These are phyloP conservation scores for Eulithis testata DNA, from an alignment of 2,888 invertebrate genomes.

Conservation along the genomic window DNA sequence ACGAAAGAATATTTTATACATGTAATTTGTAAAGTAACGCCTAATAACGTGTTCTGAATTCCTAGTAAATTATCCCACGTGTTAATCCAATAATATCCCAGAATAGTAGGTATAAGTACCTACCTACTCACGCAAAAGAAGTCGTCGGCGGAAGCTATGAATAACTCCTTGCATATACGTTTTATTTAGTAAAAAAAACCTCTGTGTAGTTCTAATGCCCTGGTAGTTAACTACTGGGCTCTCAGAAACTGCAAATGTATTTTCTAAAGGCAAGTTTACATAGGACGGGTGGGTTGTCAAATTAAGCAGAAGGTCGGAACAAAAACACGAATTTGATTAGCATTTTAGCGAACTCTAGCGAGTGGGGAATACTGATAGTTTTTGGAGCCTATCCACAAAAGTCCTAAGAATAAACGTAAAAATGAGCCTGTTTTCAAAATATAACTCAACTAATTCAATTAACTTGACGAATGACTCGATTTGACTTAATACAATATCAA, in stretches of 20 bases:
- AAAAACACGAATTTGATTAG: conserved; percentile 62
- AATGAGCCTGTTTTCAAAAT: no score
- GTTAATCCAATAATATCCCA: no score
- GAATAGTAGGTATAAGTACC: no score
- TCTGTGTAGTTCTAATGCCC: conserved; percentile 1
- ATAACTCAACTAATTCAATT: no score
- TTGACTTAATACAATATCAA: no score
- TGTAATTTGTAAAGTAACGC: background rate
- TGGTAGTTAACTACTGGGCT: background rate
- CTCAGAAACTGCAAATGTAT: conserved; percentile 47
- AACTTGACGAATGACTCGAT: no score
- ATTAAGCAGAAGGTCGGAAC: conserved; percentile 56
- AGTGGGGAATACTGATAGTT: conserved; percentile 49
- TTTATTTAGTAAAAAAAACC: background rate
- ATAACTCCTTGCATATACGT: no score
- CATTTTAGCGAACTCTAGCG: conserved; percentile 51
- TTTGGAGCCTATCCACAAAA: conserved; percentile 10
- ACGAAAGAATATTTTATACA: background rate
- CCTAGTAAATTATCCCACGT: background rate
- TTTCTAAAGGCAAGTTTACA: conserved; percentile 53
- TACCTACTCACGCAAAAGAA: no score
- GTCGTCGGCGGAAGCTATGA: no score
- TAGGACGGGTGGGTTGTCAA: conserved; percentile 53
- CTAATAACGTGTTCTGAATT: conserved; percentile 1
- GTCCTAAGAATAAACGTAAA: background rate